Base-by-base conservation (phyloP, 2,113 vertebrate genomes). In the Marmota monax region DNA sequence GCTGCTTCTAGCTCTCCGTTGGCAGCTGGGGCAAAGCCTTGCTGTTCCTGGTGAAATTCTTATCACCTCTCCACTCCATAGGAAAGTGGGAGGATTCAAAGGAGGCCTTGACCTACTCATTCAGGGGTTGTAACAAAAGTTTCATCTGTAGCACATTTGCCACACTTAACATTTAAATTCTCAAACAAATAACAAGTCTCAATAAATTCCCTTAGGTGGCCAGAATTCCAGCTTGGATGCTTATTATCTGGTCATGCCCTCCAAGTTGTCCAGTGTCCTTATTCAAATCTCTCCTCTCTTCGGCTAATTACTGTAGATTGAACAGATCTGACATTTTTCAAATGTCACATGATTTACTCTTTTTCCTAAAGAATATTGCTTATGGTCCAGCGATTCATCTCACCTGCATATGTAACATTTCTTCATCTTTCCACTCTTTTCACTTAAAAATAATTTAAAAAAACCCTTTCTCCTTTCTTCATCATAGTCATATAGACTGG, bases 281-380 rank as follows among this genome's bases (percentile, higher is more conserved):
- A 39, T 77, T 45, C 45, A 77, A 51, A 72, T 18, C 91, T 85
- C 37, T 25, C 34, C 74, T 73, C 48, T 77, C 29, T 63, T 84
- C 42, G 53, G 25, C 53, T 53, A 12, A 77, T 83, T 29, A 69
- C 89, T 69, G 0, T 14, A 37, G 37, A 69, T 80, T 48, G 2
- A 7, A 72, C n/a, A 84, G 73, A 32, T n/a, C 37, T 65, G 91
- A 12, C 45, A n/a, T 76, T 93, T 88, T 84, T 80, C 65, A 90
- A 51, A 67, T 34, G 53, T 82, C 34, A 39, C 7, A n/a, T 42
- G 45, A 63, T 63, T 84, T 69, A 27, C 16, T 32, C 22, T 94
- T 45, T 56, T 42, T 27, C 42, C 29, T 61, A 61, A 92, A 65
- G 18, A 92, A n/a, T 63, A 78, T 93, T 92, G 77, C 45, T 79